Base-by-base conservation (phyloP, 2,888 invertebrate species). In the Glyphotaelius pellucidus region DNA sequence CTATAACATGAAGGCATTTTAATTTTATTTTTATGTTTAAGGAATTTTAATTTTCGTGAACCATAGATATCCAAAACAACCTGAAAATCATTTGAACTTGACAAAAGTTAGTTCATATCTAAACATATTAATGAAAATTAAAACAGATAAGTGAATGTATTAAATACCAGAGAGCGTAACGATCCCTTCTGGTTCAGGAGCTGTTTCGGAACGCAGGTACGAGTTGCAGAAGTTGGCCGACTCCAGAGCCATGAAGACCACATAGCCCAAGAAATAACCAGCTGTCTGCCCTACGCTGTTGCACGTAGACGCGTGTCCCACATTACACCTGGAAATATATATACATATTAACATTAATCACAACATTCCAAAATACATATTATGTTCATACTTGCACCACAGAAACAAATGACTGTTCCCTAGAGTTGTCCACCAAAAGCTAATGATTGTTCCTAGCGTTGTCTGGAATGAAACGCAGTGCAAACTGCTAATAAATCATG, bases 271-370 rank as follows among this genome's bases (percentile, higher is more conserved):
- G 94, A 99, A 99, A 95, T 98, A 99, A 0, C 99, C 99, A 80
- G 99, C 98, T 0, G 99, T 99, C 96, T 99, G 99, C 4, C 99
- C 99, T 0, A 99, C 99, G 94, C 98, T 98, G 95, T 99, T 99
- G 95, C 99, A 99, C 0, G 99, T 99, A 2, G 99, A 99, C 0
- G 99, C 99, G 96, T 99, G 99, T 3, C 99, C 99, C 7, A 99
- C 99, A 96, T 99, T 99, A 94, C 97, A 96, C 94, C 98, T 98
- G 95, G 86, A 96, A 96, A 93, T 90, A 94, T 25, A 81, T 31
- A 9, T 25, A 94, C 31, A 15, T 31, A 9, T 35, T 19, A 32
- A 83, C 19, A 30, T 79, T 31, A n/a, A 67, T 35, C 93, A 14
- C 94, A 91, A 89, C 93, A 47, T 30, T 31, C 79, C 12, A 47